A percentile compares a stretch with the other conserved stretches of the same genome.
These are phyloP conservation scores for Gastrophryne carolinensis DNA, from an alignment of 2,797 vertebrate genomes.

Conservation along the genomic window DNA sequence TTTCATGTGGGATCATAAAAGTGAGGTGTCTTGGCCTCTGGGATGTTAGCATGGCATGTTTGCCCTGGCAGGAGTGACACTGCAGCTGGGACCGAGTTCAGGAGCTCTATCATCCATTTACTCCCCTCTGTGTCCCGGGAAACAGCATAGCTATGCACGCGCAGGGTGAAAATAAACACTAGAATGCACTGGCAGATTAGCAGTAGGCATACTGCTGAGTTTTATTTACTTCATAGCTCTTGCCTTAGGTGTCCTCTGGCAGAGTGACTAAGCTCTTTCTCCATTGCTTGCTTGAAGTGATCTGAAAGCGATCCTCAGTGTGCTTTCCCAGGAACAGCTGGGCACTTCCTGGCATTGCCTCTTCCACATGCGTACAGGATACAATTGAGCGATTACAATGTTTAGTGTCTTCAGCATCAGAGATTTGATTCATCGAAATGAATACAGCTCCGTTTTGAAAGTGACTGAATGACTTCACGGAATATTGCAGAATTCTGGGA, in stretches of 20 bases:
- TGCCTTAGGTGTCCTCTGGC: neutral
- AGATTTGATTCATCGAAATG: conserved; percentile 34
- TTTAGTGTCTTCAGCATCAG: conserved; percentile 36
- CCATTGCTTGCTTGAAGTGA: conserved; percentile 46
- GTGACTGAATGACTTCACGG: conserved; percentile 38
- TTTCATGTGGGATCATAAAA: neutral
- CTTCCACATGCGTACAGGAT: conserved; percentile 43
- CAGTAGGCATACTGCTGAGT: conserved; percentile 39
- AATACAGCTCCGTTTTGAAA: conserved; percentile 32
- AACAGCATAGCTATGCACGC: conserved; percentile 48
- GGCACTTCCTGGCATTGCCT: conserved; percentile 44
- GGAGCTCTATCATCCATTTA: conserved; percentile 53
- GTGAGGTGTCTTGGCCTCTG: neutral
- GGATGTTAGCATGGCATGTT: conserved; percentile 58
- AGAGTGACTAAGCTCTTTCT: conserved; percentile 32
- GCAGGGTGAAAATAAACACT: conserved; percentile 53
- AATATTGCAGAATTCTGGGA: conserved; percentile 34
- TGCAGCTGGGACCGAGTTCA: conserved; percentile 45
- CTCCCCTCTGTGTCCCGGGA: conserved; percentile 43
- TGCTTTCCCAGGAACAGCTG: conserved; percentile 53
- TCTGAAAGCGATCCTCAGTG: conserved; percentile 45
- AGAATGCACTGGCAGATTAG: conserved; percentile 43
- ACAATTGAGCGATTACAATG: conserved; percentile 43
- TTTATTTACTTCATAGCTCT: conserved; percentile 23
- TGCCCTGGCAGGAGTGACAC: conserved; percentile 62